Conservation (phyloP, 2,113 vertebrate species). For the Tachycineta bicolor region DNA sequence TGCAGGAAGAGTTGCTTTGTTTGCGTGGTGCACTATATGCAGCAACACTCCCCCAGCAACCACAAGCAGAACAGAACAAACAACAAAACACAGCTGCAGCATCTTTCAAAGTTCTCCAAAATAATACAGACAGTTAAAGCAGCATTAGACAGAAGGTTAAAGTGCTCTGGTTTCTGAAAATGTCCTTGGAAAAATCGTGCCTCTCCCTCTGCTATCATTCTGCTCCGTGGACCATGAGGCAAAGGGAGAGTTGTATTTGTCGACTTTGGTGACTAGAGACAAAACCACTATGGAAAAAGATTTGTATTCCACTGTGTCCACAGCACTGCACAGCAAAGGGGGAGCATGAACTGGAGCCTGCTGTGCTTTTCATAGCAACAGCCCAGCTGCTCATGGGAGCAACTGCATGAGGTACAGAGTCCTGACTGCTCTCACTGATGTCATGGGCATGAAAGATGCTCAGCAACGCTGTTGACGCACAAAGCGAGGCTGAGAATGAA, state of each 20-base stretch:
- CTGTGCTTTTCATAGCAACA: not conserved
- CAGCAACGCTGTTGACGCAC: not conserved
- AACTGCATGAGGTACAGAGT: not conserved
- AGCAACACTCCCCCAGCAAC: not conserved
- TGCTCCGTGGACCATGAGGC: not conserved
- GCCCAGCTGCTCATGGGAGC: not conserved
- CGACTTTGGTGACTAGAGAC: not conserved
- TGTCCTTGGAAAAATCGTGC: not conserved
- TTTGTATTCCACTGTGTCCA: not conserved
- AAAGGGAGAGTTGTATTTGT: not conserved
- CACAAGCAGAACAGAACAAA: not conserved
- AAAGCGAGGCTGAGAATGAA: fast-evolving
- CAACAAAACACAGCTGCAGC: not conserved
- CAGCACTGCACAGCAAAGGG: not conserved
- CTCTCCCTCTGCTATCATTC: not conserved
- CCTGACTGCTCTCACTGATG: not conserved
- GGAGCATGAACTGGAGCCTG: not conserved
- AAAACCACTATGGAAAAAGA: not conserved
- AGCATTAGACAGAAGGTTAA: not conserved
- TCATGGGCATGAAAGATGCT: not conserved
- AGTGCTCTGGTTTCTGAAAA: not conserved
- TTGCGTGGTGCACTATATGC: not conserved
- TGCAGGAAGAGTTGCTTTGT: not conserved
- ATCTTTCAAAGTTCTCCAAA: not conserved
- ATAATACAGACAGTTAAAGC: not conserved